phyloP scores from a whole-genome alignment of 2,113 vertebrate species.

The Falcunculus frontatus region DNA sequence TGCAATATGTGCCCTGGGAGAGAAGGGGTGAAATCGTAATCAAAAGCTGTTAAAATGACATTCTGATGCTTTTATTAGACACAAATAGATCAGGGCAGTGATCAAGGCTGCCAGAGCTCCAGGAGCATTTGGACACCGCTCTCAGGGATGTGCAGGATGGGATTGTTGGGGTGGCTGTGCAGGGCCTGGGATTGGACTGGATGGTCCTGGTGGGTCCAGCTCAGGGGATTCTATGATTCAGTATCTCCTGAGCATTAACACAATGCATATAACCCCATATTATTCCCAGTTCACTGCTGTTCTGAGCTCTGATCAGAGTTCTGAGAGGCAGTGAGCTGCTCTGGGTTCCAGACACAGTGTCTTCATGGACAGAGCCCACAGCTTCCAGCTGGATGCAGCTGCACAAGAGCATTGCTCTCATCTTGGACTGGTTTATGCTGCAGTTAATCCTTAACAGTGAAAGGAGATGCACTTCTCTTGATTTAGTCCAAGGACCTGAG shows the following conservation, averaged over 20 bases:
- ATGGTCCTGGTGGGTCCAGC: neutral
- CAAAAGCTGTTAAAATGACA: neutral
- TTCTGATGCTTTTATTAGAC: neutral
- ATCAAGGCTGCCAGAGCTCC: neutral
- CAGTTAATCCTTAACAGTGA: neutral
- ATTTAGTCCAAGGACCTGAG: neutral
- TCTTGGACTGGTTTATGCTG: neutral
- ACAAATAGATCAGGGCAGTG: neutral
- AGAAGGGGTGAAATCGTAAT: neutral
- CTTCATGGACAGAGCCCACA: neutral
- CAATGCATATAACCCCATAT: neutral
- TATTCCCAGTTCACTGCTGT: neutral
- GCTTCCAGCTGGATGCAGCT: neutral
- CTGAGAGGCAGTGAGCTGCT: neutral
- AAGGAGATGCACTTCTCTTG: neutral
- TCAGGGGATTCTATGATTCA: neutral
- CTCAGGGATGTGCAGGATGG: neutral
- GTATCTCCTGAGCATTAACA: neutral
- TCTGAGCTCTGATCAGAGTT: neutral
- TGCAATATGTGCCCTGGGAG: neutral
- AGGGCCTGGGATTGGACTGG: neutral
- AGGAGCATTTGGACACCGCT: accelerated
- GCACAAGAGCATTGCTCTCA: accelerated
- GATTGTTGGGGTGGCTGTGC: neutral
- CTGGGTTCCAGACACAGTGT: accelerated